phyloP scores from a whole-genome alignment of 1,140 invertebrate genomes.

The Zophobas atratus region DNA sequence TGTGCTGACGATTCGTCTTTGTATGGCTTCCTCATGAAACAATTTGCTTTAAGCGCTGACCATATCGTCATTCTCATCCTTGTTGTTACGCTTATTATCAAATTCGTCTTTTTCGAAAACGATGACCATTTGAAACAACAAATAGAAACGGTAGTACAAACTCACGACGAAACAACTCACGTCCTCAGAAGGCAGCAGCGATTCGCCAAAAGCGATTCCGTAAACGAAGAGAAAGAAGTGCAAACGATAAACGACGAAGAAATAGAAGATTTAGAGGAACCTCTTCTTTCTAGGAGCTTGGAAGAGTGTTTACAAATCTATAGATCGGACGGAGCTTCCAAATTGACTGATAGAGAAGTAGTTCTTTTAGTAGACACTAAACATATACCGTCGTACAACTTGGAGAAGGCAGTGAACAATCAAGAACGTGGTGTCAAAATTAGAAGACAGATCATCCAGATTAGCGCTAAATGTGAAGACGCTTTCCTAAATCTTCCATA shows the following conservation, averaged over 20 bases:
- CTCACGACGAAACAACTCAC: conserved; percentile 45
- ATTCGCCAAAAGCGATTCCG: conserved; percentile 1
- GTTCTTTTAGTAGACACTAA: conserved; percentile 82
- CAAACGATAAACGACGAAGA: conserved; percentile 54
- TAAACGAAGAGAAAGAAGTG: conserved; percentile 27
- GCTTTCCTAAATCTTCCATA: conserved; percentile 84
- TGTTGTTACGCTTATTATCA: conserved; percentile 85
- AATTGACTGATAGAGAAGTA: conserved; percentile 87
- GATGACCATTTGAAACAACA: conserved; percentile 73
- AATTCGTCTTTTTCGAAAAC: conserved; percentile 93
- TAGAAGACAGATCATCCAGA: conserved; percentile 76
- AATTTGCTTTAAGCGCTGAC: conserved; percentile 82
- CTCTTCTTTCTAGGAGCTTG: conserved; percentile 70
- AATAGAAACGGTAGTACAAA: not conserved
- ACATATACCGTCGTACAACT: conserved; percentile 85
- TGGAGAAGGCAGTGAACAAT: conserved; percentile 87
- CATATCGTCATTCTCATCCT: conserved; percentile 91
- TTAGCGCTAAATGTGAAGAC: conserved; percentile 60
- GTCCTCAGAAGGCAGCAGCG: conserved; percentile 40
- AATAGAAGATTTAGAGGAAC: conserved; percentile 46
- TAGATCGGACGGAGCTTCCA: conserved; percentile 77
- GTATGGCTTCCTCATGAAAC: conserved; percentile 67
- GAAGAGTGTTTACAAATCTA: conserved; percentile 87
- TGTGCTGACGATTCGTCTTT: conserved; percentile 64
- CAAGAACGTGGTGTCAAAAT: conserved; percentile 88